These are phyloP conservation scores for Nothura maculosa DNA, from an alignment of 2,797 vertebrate species.

Conservation along the genomic window DNA sequence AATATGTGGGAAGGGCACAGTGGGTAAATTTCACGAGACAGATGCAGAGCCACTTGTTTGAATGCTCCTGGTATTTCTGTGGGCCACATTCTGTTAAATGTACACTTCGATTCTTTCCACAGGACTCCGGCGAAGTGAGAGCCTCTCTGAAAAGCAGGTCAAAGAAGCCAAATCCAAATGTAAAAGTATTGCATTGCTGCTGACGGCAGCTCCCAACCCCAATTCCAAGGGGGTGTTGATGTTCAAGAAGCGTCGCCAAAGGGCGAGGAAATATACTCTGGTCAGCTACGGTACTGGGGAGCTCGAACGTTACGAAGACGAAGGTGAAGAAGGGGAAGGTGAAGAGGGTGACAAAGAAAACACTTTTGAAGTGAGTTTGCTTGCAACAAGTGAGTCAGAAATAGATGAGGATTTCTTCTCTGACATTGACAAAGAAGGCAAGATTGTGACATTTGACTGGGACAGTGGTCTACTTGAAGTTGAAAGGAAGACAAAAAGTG, in stretches of 20 bases:
- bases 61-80: not conserved
- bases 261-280: slow-evolving; percentile 95
- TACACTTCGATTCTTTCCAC: slow-evolving; percentile 6
- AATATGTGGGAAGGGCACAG: not conserved
- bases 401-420: slow-evolving; percentile 88
- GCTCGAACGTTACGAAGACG: slow-evolving; percentile 85
- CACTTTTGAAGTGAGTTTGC: slow-evolving; percentile 87
- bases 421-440: slow-evolving; percentile 82
- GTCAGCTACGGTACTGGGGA: slow-evolving; percentile 99
- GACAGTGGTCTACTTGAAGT: slow-evolving; percentile 91
- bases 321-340: slow-evolving; percentile 81
- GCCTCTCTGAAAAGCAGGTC: slow-evolving; percentile 96
- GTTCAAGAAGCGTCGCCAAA: slow-evolving; percentile 97
- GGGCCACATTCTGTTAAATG: not conserved
- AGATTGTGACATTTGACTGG: slow-evolving; percentile 89
- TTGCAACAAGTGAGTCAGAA: slow-evolving; percentile 87
- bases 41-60: not conserved
- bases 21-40: not conserved
- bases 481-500: slow-evolving; percentile 86
- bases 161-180: slow-evolving; percentile 99
- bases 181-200: slow-evolving; percentile 96
- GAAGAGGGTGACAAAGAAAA: slow-evolving; percentile 82
- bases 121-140: slow-evolving; percentile 96
- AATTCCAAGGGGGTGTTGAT: slow-evolving; percentile 98
- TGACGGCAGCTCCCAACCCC: slow-evolving; percentile 93